Evolutionary conservation across 2,888 invertebrate genomes (phyloP).

Genomic region (Tachystola acroxantha): DNA sequence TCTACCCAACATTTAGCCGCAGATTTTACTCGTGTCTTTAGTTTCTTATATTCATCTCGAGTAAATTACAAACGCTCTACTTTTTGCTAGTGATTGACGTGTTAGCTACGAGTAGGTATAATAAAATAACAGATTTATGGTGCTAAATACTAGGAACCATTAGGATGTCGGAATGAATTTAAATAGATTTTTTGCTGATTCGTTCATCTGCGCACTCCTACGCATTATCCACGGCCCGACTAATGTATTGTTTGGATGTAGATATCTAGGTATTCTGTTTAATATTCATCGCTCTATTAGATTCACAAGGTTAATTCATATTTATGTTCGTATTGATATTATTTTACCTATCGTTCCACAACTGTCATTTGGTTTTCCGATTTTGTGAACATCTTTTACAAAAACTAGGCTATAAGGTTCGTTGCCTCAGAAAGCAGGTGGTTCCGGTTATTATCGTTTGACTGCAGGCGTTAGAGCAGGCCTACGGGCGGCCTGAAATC

Average conservation of each 20-base stretch:
- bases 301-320: neutral
- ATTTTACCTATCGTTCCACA: neutral
- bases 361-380: neutral
- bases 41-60: too few relatives aligned
- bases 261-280: too few relatives aligned
- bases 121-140: neutral
- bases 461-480: too few relatives aligned
- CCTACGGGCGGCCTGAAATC: too few relatives aligned
- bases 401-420: too few relatives aligned
- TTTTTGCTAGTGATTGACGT: constrained; percentile 4
- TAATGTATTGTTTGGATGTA: constrained; percentile 27
- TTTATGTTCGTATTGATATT: neutral
- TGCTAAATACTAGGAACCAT: constrained; percentile 9
- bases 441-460: too few relatives aligned
- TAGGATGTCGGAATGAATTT: constrained; percentile 16
- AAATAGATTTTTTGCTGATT: constrained; percentile 18
- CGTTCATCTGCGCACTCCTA: constrained; percentile 18
- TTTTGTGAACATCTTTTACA: too few relatives aligned
- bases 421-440: too few relatives aligned
- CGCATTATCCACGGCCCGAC: constrained; percentile 17
- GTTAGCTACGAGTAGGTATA: neutral
- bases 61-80: constrained; percentile 1
- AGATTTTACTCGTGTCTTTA: too few relatives aligned
- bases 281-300: constrained; percentile 20
- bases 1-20: too few relatives aligned